Evolutionary conservation across 2,797 vertebrate genomes (phyloP), one percentile per base, ranked within the genome.

Genomic region (Pseudocheirus occidentalis): DNA sequence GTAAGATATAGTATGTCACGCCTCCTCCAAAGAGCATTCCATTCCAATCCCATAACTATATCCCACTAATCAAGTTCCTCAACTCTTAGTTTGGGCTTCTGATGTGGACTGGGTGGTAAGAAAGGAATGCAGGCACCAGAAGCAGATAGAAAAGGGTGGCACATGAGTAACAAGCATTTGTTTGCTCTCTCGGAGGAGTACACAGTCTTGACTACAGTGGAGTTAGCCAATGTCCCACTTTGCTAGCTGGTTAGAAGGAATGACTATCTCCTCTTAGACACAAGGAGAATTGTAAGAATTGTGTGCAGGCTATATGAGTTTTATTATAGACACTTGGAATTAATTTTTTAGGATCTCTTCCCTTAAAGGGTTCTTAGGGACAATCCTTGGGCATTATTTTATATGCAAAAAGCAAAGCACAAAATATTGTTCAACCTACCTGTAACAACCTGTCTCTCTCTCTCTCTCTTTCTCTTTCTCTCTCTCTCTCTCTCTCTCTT

Each of bases 401-500:
- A 57, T 21, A 87, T 46, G 3, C 91, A 12, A 95, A 97, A 97
- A 97, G n/a, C 93, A 95, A 93, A 96, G 92, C 62, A 73, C 16
- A 97, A 58, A 95, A 14, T 31, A 34, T 6, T n/a, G 1, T 95
- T 95, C 94, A 56, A 27, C 52, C 16, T 56, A 24, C 57, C 92
- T 95, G n/a, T 73, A 92, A 94, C 97, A 95, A 94, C 91, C 55
- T 96, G 93, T 96, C 98, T 98, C 96, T 98, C n/a, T n/a, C n/a
- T n/a, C n/a, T n/a, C n/a, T n/a, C n/a, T n/a, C n/a, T n/a, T n/a
- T n/a, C n/a, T n/a, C n/a, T n/a, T n/a, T n/a, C n/a, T n/a, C n/a
- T n/a, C n/a, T n/a, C n/a, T n/a, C n/a, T n/a, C n/a, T n/a, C n/a
- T n/a, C n/a, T n/a, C n/a, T n/a, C n/a, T n/a, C n/a, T n/a, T n/a